Evolutionary conservation across 2,113 vertebrate species (phyloP).

Genomic region (Catharus minimus): DNA sequence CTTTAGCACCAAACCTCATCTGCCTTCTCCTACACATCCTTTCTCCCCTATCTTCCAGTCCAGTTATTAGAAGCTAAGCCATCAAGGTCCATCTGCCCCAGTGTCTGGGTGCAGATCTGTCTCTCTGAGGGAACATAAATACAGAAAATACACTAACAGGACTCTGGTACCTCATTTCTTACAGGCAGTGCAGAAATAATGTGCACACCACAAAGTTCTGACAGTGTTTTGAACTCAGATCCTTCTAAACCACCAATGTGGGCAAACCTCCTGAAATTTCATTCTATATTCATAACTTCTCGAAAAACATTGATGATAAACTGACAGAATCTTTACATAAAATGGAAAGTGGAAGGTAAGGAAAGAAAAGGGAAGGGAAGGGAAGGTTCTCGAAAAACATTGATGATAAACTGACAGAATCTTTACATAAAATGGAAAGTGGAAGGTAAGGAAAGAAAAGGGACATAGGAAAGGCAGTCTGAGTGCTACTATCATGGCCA

Average conservation of each 20-base stretch:
- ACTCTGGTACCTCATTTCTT: neutral
- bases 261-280: neutral
- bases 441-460: neutral
- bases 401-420: neutral
- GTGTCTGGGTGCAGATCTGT: neutral
- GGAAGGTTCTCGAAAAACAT: neutral
- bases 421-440: neutral
- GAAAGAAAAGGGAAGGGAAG: neutral
- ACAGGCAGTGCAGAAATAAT: neutral
- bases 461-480: neutral
- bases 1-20: neutral
- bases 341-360: neutral
- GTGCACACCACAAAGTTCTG: neutral
- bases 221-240: neutral
- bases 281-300: neutral
- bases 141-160: neutral
- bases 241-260: neutral
- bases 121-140: neutral
- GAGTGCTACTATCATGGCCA: neutral
- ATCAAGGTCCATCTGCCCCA: neutral
- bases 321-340: neutral
- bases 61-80: neutral
- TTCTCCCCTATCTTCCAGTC: neutral
- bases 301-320: neutral
- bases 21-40: neutral